These are phyloP conservation scores for Paramormyrops kingsleyae DNA, from an alignment of 2,113 vertebrate species.

Conservation along the genomic window DNA sequence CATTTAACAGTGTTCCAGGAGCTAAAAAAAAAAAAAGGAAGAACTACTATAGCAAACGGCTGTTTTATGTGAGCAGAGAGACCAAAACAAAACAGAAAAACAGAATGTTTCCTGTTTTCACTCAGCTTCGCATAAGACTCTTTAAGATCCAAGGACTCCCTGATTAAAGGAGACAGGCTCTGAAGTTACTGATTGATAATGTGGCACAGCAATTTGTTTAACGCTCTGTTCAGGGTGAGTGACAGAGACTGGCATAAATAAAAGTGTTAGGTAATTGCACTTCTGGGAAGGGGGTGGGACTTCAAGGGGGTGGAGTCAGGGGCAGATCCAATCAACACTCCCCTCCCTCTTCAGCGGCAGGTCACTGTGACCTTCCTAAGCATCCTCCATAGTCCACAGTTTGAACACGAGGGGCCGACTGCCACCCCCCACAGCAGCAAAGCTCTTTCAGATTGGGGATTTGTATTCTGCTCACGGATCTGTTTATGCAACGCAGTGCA, in stretches of 20 bases:
- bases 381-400: not conserved
- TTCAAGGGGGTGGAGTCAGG: not conserved
- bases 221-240: not conserved
- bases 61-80: not conserved
- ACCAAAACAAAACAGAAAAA: not conserved
- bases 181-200: constrained; percentile 10
- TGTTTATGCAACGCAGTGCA: not conserved
- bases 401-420: not conserved
- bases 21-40: not conserved
- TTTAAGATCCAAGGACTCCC: constrained; percentile 6
- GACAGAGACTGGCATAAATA: not conserved
- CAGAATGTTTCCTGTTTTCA: constrained; percentile 1
- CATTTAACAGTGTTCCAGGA: not conserved
- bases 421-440: not conserved
- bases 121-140: not conserved
- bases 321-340: not conserved
- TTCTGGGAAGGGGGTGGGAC: not conserved
- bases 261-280: not conserved
- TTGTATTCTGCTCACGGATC: not conserved
- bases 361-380: not conserved
- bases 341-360: not conserved
- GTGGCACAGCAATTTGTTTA: not conserved
- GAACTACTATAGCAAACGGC: not conserved
- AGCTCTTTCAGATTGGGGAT: not conserved
- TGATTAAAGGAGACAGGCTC: constrained; percentile 1